These are phyloP conservation scores for Phylloscopus whistleri DNA, from an alignment of 2,113 vertebrate species.

Conservation along the genomic window DNA sequence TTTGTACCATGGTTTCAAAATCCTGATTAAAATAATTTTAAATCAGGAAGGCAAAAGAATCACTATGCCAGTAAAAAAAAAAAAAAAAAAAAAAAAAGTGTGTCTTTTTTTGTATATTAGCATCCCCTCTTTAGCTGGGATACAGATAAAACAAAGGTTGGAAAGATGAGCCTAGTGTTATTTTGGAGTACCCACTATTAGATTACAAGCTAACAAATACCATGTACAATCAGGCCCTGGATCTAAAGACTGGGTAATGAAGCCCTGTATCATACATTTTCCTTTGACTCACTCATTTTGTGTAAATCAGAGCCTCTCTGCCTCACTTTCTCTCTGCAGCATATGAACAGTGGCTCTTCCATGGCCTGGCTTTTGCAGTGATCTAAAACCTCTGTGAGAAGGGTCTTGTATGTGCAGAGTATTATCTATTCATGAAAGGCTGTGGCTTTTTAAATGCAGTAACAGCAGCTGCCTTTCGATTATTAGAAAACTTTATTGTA, in stretches of 20 bases:
- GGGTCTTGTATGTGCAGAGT: accelerated
- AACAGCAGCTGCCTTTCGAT: neutral
- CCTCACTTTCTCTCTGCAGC: neutral
- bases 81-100: neutral
- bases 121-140: neutral
- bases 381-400: neutral
- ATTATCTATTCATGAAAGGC: neutral
- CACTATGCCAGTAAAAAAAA: neutral
- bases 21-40: neutral
- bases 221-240: neutral
- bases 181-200: neutral
- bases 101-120: accelerated
- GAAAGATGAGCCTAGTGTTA: neutral
- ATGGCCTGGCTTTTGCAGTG: neutral
- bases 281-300: neutral
- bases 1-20: neutral
- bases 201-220: neutral
- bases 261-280: neutral
- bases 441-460: neutral
- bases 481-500: neutral
- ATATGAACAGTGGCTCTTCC: neutral
- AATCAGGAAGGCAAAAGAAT: neutral
- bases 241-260: neutral
- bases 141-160: neutral
- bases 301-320: neutral